phyloP scores from a whole-genome alignment of 2,888 invertebrate species.

The Lepeophtheirus nordmannii region DNA sequence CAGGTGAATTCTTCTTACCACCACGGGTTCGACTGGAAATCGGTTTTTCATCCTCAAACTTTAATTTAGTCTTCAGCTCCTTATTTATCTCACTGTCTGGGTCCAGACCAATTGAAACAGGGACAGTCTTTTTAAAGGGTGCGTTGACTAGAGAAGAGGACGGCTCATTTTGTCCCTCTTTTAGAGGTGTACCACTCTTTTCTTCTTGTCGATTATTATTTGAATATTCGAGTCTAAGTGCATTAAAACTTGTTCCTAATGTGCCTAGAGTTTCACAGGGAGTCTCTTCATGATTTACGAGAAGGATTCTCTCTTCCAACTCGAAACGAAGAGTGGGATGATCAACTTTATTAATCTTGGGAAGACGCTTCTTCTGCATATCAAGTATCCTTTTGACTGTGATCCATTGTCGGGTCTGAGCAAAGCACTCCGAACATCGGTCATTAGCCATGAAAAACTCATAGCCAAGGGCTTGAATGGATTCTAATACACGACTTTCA shows the following conservation, averaged over 20 bases:
- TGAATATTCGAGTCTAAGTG: not conserved
- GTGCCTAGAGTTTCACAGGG: not conserved
- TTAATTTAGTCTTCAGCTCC: not conserved
- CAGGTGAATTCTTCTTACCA: not conserved
- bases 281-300: not conserved
- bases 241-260: not conserved
- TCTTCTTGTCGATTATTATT: not conserved
- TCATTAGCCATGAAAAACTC: not conserved
- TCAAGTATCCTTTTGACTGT: not conserved
- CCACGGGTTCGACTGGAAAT: not conserved
- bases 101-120: not conserved
- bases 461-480: not conserved
- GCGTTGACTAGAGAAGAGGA: not conserved
- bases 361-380: not conserved
- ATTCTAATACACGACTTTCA: not conserved
- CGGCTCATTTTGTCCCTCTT: not conserved
- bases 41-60: not conserved
- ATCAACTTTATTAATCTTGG: not conserved
- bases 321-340: not conserved
- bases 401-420: not conserved
- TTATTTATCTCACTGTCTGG: not conserved
- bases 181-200: not conserved
- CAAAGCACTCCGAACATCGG: not conserved
- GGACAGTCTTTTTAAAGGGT: not conserved
- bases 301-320: not conserved